phyloP scores from a whole-genome alignment of 2,113 vertebrate genomes.

The Cardinalis cardinalis region DNA sequence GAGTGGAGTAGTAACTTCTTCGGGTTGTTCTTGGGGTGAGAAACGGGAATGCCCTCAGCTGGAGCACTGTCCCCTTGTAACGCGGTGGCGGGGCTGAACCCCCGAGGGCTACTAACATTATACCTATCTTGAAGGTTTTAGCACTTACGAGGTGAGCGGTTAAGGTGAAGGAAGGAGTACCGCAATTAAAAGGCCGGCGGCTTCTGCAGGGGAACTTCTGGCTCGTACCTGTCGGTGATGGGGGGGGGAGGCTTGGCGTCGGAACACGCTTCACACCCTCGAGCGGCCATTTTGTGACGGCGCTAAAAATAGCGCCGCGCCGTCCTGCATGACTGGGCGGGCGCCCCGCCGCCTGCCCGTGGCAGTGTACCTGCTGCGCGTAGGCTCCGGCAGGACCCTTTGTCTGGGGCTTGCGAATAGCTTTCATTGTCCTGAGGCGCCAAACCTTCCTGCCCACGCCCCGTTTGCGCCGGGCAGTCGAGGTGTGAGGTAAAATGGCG shows the following conservation, averaged over 20 bases:
- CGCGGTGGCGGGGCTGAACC: accelerated
- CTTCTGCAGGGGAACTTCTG: accelerated
- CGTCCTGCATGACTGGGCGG: accelerated
- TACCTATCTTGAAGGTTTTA: accelerated
- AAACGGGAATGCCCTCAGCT: accelerated
- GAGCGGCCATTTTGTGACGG: neutral
- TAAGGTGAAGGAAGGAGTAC: accelerated
- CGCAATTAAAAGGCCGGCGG: accelerated
- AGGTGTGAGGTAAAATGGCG: neutral
- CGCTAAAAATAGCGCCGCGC: accelerated
- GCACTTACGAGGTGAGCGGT: accelerated
- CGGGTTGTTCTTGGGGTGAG: accelerated
- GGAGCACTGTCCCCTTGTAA: accelerated
- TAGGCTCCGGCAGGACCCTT: accelerated
- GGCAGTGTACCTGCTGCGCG: accelerated
- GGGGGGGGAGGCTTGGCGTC: accelerated
- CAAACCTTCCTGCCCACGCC: accelerated
- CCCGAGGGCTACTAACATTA: neutral
- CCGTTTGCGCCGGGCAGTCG: accelerated
- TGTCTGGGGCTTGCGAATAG: accelerated
- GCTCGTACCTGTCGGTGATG: neutral
- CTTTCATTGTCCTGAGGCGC: accelerated
- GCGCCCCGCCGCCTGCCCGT: accelerated
- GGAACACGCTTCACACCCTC: neutral
- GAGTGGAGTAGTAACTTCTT: accelerated